Percentiles rank a stretch among this genome's conserved stretches.
Conservation (phyloP, 2,113 vertebrate genomes). For the Tupaia chinensis region DNA sequence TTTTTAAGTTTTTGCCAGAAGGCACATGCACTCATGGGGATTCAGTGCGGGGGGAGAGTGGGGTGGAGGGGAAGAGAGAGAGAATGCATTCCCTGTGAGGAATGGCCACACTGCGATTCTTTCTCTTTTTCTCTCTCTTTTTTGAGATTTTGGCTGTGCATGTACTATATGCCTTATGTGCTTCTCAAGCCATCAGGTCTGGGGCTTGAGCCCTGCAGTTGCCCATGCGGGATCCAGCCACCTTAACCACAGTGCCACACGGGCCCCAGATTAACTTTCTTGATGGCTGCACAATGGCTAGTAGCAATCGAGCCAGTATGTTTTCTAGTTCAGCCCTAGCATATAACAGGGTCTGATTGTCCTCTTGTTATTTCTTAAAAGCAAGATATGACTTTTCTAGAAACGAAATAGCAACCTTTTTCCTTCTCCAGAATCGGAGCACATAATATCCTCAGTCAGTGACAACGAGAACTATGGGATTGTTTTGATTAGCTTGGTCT, state of each 20-base stretch:
- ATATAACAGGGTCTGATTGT: background rate
- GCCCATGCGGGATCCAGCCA: too few relatives aligned
- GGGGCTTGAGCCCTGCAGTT: too few relatives aligned
- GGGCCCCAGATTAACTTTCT: background rate
- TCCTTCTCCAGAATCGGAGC: conserved; percentile 12
- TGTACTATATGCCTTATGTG: too few relatives aligned
- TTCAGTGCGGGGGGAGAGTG: too few relatives aligned
- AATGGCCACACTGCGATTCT: too few relatives aligned
- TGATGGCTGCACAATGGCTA: background rate
- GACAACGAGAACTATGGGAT: background rate
- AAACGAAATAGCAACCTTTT: background rate
- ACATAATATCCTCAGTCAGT: background rate
- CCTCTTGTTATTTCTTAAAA: background rate
- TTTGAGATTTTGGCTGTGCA: too few relatives aligned
- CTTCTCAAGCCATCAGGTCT: too few relatives aligned
- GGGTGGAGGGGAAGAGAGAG: too few relatives aligned
- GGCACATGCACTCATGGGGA: too few relatives aligned
- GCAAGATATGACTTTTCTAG: background rate
- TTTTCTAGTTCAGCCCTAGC: background rate
- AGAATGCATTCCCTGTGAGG: too few relatives aligned
- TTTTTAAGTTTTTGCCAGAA: background rate
- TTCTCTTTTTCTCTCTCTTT: too few relatives aligned
- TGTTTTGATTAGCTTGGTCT: background rate
- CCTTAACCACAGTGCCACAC: too few relatives aligned
- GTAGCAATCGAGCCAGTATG: background rate